Evolutionary conservation across 2,113 vertebrate genomes (phyloP), one percentile per base, ranked within the genome.

Genomic region (Hippoglossus stenolepis): DNA sequence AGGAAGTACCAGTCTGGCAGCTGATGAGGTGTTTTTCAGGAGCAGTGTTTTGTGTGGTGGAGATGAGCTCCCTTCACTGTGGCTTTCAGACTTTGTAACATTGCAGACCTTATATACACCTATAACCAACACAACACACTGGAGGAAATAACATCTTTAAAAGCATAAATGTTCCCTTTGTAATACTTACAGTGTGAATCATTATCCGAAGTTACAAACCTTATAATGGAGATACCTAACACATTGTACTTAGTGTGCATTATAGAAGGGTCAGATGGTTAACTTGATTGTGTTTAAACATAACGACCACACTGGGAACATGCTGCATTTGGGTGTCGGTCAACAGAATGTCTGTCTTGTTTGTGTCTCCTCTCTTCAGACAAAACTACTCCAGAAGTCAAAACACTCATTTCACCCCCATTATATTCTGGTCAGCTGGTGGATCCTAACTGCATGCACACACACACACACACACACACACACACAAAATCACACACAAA

Each of bases 331-430:
- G 13, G 40, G 40, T 43, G 40, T 10, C 2, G 35, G 9, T 9
- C 31, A 35, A 35, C 8, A 38, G 35, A 38, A 4, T 45, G 43
- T 56, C 11, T 23, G 53, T 56, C 43, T 73, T 80, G 59, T 69
- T 73, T 28, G 60, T 49, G 45, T 57, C 65, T 23, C 53, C 17
- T 58, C 66, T 56, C 68, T 26, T 40, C 13, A 18, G 15, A 49
- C 15, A 20, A 17, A 60, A 62, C 31, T 10, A 35, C 66, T 75
- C 58, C 53, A 51, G 64, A 80, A 70, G 65, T 83, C 82, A 79
- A 82, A 84, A 85, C 70, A 59, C 35, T 76, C 24, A 47, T 63
- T 68, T 77, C 40, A 70, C 80, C 75, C 24, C 75, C 53, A 77
- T 88, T 75, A 84, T 90, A 65, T 23, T n/a, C 65, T 18, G 56